These are phyloP conservation scores for Catonia carolina DNA, from an alignment of 2,888 invertebrate species.

Conservation along the genomic window DNA sequence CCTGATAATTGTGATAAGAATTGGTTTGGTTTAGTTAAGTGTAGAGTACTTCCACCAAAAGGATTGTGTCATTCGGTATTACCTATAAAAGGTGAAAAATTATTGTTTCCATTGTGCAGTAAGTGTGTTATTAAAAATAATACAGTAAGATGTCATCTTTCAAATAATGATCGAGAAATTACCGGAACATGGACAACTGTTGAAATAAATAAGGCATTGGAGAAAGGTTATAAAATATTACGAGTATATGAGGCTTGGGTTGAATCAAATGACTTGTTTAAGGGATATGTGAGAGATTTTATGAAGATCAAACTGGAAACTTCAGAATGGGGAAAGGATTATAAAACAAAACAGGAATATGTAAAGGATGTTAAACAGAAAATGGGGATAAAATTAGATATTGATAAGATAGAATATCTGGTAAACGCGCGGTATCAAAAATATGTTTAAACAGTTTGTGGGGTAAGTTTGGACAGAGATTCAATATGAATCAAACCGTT, in stretches of 20 bases:
- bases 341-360: no score
- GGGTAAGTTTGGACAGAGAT: no score
- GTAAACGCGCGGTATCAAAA: constrained; percentile 31
- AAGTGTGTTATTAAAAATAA: constrained; percentile 13
- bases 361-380: constrained; percentile 27
- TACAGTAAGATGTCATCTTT: constrained; percentile 15
- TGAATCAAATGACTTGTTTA: constrained; percentile 28
- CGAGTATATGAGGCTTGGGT: constrained; percentile 31
- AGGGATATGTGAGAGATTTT: no score
- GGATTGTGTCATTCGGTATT: constrained; percentile 28
- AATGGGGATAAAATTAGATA: constrained; percentile 31
- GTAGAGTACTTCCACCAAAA: constrained; percentile 29
- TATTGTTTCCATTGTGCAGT: constrained; percentile 18
- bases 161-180: constrained; percentile 20
- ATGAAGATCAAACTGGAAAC: no score
- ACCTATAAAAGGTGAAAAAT: constrained; percentile 19
- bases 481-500: constrained; percentile 32
- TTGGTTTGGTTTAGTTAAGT: constrained; percentile 33
- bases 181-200: constrained; percentile 19
- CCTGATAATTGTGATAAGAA: constrained; percentile 29
- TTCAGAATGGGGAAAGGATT: no score
- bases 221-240: constrained; percentile 32
- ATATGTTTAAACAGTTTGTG: no score
- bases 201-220: constrained; percentile 28
- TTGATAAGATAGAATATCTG: constrained; percentile 28